Percentiles rank a stretch among this genome's conserved stretches.
Evolutionary conservation across 1,140 invertebrate genomes (phyloP).

Genomic region (Diabrotica virgifera): DNA sequence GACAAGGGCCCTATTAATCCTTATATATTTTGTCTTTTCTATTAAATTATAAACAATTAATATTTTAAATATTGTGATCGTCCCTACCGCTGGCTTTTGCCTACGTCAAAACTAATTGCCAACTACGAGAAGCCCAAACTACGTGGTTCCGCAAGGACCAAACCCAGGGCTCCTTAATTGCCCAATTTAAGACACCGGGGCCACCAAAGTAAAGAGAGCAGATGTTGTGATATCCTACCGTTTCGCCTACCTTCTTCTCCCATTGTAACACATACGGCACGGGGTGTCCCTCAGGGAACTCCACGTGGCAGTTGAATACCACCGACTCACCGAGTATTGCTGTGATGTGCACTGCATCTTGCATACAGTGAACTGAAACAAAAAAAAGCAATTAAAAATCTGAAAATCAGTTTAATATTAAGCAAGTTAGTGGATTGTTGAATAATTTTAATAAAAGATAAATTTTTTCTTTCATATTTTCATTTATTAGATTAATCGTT

Average conservation of each 20-base stretch:
- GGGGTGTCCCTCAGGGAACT: slow-evolving; percentile 89
- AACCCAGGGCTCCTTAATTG: slow-evolving; percentile 23
- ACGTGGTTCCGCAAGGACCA: slow-evolving; percentile 28
- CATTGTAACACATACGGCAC: slow-evolving; percentile 96
- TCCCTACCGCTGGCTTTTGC: no score
- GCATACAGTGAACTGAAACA: slow-evolving; percentile 55
- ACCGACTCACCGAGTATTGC: slow-evolving; percentile 93
- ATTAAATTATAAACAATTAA: no score
- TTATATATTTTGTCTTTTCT: no score
- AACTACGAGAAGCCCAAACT: background rate
- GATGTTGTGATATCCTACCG: slow-evolving; percentile 72
- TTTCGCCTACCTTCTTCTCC: slow-evolving; percentile 96
- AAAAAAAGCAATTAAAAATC: background rate
- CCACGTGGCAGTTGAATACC: slow-evolving; percentile 94
- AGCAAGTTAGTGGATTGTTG: no score
- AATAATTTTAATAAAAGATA: no score
- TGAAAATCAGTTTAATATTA: no score
- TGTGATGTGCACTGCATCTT: slow-evolving; percentile 92
- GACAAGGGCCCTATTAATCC: no score
- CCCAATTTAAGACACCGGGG: slow-evolving; percentile 9
- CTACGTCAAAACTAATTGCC: no score
- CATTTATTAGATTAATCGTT: no score
- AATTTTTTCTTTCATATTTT: no score
- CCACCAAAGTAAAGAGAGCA: slow-evolving; percentile 34
- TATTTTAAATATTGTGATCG: no score